Evolutionary conservation across 2,797 vertebrate genomes (phyloP).

Genomic region (Taeniopygia guttata): DNA sequence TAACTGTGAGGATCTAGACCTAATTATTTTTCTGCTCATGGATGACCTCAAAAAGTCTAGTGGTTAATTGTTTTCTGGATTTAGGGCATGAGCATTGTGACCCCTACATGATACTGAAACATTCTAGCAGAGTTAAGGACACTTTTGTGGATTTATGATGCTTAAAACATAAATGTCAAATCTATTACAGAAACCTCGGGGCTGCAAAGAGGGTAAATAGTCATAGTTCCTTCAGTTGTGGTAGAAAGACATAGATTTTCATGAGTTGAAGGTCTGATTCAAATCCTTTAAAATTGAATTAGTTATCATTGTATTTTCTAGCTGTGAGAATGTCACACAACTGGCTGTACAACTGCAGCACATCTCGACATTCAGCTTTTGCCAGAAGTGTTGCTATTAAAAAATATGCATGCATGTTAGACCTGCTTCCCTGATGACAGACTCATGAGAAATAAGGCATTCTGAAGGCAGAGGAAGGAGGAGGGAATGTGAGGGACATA

Average conservation of each 20-base stretch:
- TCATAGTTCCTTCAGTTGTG: background rate
- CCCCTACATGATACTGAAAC: constrained; percentile 4
- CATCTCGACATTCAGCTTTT: background rate
- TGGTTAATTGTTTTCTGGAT: constrained; percentile 55
- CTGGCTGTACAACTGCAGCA: background rate
- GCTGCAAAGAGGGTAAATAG: background rate
- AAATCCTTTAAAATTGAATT: constrained; percentile 18
- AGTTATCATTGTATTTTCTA: background rate
- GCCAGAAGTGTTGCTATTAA: background rate
- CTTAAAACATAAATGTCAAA: constrained; percentile 38
- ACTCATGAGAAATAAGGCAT: background rate
- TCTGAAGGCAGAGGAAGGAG: background rate
- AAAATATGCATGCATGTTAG: background rate
- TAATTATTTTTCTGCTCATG: constrained; percentile 37
- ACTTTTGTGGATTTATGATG: constrained; percentile 19
- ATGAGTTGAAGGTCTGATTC: background rate
- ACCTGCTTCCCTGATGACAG: background rate
- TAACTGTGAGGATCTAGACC: background rate
- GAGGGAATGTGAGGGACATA: background rate
- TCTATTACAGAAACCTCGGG: background rate
- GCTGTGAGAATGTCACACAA: constrained; percentile 10
- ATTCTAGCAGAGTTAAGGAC: constrained; percentile 18
- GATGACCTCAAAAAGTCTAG: constrained; percentile 15
- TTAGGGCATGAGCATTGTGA: background rate
- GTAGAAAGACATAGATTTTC: constrained; percentile 4